Conservation (phyloP, 2,797 vertebrate genomes). For the Loris lydekkerianus region DNA sequence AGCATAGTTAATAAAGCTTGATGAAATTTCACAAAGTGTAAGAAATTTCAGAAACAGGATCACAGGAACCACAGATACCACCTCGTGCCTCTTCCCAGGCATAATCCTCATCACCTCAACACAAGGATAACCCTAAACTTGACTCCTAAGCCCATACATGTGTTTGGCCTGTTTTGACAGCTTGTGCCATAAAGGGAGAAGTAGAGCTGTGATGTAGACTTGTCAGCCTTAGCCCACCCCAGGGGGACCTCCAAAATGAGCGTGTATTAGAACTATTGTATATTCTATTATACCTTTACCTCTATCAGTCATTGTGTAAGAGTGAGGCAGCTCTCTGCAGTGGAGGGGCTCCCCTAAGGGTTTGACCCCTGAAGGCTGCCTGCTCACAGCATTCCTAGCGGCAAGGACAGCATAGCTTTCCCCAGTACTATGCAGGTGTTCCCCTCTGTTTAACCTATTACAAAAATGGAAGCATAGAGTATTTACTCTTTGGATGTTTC, state of each 20-base stretch:
- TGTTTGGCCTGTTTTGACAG: background rate
- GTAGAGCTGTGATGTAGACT: background rate
- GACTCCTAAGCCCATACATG: background rate
- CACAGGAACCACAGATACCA: background rate
- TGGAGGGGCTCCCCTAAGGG: background rate
- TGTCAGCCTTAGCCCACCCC: background rate
- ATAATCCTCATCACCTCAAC: background rate
- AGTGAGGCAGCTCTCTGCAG: background rate
- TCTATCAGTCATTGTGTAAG: background rate
- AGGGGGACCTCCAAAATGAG: background rate
- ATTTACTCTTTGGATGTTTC: background rate
- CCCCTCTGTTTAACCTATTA: background rate
- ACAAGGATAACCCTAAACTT: background rate
- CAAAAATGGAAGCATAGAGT: background rate
- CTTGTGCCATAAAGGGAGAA: background rate
- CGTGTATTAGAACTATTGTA: background rate
- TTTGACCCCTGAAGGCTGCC: background rate
- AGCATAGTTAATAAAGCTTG: background rate
- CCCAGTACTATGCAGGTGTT: background rate
- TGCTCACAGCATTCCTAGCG: background rate
- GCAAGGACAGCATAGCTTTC: too few species aligned
- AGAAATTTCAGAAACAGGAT: background rate
- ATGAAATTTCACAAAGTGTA: slow-evolving; percentile 2
- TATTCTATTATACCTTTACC: background rate
- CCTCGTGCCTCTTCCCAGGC: background rate